These are phyloP conservation scores for Hirudinaria manillensis DNA, from an alignment of 2,888 invertebrate genomes.

Conservation along the genomic window DNA sequence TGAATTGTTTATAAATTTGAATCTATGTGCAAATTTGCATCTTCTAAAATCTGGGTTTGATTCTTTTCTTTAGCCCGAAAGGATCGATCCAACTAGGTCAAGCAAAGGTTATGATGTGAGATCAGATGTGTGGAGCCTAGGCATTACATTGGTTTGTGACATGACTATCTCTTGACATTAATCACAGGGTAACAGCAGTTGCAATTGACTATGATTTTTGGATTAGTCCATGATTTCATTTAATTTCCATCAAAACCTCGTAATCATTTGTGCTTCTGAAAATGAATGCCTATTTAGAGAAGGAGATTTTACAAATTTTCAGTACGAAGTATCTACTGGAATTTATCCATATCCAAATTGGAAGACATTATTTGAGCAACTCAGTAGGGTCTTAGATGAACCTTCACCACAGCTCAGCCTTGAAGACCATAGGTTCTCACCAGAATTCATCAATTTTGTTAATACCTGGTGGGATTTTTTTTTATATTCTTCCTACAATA, in stretches of 20 bases:
- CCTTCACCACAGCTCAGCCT: conserved; percentile 37
- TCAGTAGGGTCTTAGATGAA: conserved; percentile 91
- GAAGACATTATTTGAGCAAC: conserved; percentile 88
- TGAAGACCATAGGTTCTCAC: conserved; percentile 57
- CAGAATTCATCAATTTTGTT: conserved; percentile 85
- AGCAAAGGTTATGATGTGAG: conserved; percentile 56
- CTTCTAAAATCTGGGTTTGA: background rate
- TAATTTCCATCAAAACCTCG: too few relatives aligned
- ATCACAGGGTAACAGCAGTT: conserved; percentile 3
- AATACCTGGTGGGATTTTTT: conserved; percentile 67
- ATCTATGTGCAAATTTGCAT: too few relatives aligned
- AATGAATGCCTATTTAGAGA: too few relatives aligned
- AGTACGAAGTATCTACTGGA: conserved; percentile 91
- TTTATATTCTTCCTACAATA: background rate
- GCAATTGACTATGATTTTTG: background rate
- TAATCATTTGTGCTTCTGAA: too few relatives aligned
- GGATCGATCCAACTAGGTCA: conserved; percentile 54
- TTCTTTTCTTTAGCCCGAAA: conserved; percentile 50
- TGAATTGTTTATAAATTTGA: too few relatives aligned
- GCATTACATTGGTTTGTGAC: conserved; percentile 55
- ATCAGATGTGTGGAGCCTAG: conserved; percentile 59
- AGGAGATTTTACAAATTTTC: background rate
- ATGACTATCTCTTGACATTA: too few relatives aligned
- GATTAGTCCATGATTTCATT: too few relatives aligned
- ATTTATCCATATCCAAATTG: conserved; percentile 95